These are phyloP conservation scores for Ptyas mucosa DNA, from an alignment of 2,113 vertebrate genomes.

Conservation along the genomic window DNA sequence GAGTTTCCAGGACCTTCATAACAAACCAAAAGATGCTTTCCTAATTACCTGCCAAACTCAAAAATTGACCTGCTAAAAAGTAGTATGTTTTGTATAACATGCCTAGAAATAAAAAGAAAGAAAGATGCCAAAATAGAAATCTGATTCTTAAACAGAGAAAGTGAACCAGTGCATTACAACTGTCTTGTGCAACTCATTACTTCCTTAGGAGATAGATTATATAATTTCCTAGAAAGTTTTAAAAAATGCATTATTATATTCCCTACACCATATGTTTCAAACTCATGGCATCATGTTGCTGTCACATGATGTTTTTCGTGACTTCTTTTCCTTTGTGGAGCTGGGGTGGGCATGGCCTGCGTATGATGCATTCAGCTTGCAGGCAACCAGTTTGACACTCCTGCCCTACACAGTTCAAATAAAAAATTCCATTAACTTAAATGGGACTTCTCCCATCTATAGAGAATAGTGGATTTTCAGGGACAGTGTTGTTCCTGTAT, in stretches of 20 bases:
- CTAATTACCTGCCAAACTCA: neutral
- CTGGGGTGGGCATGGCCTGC: too few species aligned
- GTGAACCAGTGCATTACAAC: conserved; percentile 40
- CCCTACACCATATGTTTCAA: neutral
- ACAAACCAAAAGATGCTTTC: conserved; percentile 25
- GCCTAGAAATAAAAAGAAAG: conserved; percentile 33
- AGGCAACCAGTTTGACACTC: too few species aligned
- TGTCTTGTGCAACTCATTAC: conserved; percentile 53
- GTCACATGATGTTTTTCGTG: too few species aligned
- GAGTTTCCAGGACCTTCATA: neutral
- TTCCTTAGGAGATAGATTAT: conserved; percentile 38
- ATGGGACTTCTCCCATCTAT: neutral
- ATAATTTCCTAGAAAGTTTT: neutral
- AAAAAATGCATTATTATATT: conserved; percentile 15
- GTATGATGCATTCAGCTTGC: too few species aligned
- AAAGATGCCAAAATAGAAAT: neutral
- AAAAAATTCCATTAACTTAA: neutral
- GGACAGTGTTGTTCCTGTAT: neutral
- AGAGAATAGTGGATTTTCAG: neutral
- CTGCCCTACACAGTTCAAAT: neutral
- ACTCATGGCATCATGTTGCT: too few species aligned
- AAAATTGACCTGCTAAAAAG: conserved; percentile 29
- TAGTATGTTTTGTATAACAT: conserved; percentile 31
- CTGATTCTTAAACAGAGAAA: conserved; percentile 26
- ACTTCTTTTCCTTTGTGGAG: too few species aligned